Conservation (phyloP, 2,888 invertebrate genomes). For the Helleia helle region DNA sequence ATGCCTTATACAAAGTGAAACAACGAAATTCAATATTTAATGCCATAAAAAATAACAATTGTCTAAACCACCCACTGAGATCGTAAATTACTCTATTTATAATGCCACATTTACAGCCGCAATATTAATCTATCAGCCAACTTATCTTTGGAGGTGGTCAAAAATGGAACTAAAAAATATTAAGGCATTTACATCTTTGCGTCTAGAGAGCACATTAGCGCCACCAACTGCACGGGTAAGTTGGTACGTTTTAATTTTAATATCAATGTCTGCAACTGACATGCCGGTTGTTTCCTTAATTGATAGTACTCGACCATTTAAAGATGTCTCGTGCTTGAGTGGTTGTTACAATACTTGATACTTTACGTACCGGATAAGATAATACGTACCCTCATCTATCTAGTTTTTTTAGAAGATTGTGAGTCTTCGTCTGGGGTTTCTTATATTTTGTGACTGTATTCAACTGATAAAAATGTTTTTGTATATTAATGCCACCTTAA, state of each 20-base stretch:
- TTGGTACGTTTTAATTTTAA: background rate
- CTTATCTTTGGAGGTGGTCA: too few relatives aligned
- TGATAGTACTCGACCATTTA: conserved; percentile 3
- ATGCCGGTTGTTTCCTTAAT: conserved; percentile 6
- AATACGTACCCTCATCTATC: background rate
- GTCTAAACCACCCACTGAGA: conserved; percentile 47
- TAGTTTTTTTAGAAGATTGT: background rate
- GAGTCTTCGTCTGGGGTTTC: too few relatives aligned
- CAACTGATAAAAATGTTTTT: too few relatives aligned
- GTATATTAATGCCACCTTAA: too few relatives aligned
- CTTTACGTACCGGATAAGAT: background rate
- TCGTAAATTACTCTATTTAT: conserved; percentile 45
- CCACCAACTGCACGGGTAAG: background rate
- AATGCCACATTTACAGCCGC: background rate
- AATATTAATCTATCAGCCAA: too few relatives aligned
- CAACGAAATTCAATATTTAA: conserved; percentile 22
- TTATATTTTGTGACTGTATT: too few relatives aligned
- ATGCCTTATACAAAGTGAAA: too few relatives aligned
- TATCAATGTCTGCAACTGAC: conserved; percentile 3
- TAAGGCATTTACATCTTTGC: too few relatives aligned
- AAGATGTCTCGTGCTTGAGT: conserved; percentile 6
- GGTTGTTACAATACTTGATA: background rate
- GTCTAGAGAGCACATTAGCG: too few relatives aligned
- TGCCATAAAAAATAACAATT: conserved; percentile 40
- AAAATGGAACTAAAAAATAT: too few relatives aligned